Percentiles rank a stretch among this genome's conserved stretches.
Evolutionary conservation across 2,888 invertebrate genomes (phyloP).

Genomic region (Mamestra brassicae): DNA sequence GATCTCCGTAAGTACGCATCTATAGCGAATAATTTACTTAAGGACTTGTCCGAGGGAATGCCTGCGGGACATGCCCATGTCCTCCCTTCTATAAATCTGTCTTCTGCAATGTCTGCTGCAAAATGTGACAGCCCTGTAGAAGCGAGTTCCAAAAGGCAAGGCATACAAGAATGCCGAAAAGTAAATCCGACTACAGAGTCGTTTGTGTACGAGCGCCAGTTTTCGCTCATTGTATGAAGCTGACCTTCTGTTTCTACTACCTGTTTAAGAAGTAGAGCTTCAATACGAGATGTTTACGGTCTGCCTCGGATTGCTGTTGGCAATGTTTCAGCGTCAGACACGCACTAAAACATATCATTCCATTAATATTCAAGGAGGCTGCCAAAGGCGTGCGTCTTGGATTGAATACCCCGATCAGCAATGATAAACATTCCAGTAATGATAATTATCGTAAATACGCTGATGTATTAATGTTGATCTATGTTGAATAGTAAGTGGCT

Average conservation of each 20-base stretch:
- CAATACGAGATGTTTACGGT: constrained; percentile 64
- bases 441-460: constrained; percentile 60
- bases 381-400: constrained; percentile 73
- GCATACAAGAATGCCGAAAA: not conserved
- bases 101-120: no score
- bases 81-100: no score
- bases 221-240: not conserved
- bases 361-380: constrained; percentile 82
- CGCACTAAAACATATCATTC: constrained; percentile 78
- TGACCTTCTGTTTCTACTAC: constrained; percentile 11
- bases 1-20: not conserved
- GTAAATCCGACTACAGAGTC: not conserved
- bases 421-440: constrained; percentile 52
- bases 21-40: no score
- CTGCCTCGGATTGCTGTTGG: constrained; percentile 77
- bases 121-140: no score
- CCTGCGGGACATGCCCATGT: no score
- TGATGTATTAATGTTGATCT: constrained; percentile 41
- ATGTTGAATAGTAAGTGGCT: constrained; percentile 43
- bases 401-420: constrained; percentile 69
- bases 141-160: not conserved
- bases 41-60: no score
- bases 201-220: no score
- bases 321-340: constrained; percentile 80
- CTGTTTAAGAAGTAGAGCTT: constrained; percentile 7